These are phyloP conservation scores for Sesia bembeciformis DNA, from an alignment of 2,888 invertebrate genomes.

Conservation along the genomic window DNA sequence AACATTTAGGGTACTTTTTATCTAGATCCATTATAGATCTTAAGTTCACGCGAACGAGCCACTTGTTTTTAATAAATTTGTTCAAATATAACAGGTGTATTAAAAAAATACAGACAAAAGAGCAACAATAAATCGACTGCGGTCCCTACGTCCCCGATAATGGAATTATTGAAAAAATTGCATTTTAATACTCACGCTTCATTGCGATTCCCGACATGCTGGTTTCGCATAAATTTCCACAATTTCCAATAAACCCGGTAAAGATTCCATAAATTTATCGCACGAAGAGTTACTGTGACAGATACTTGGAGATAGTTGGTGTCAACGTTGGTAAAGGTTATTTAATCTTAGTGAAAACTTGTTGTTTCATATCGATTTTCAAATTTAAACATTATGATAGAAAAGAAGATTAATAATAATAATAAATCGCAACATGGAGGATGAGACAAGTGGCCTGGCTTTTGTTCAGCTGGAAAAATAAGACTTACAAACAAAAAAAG, in stretches of 20 bases:
- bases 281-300: slow-evolving; percentile 10
- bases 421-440: no score
- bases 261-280: slow-evolving; percentile 28
- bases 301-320: background rate
- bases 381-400: no score
- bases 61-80: background rate
- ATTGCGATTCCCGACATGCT: slow-evolving; percentile 31
- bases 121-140: background rate
- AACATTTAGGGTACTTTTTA: no score
- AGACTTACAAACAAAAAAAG: no score
- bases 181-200: slow-evolving; percentile 29
- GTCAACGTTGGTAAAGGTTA: background rate
- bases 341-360: no score
- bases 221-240: slow-evolving; percentile 19
- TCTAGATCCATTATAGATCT: no score
- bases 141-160: slow-evolving; percentile 1
- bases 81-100: background rate
- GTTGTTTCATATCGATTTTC: no score
- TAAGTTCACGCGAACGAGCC: no score
- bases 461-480: no score
- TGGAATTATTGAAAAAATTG: slow-evolving; percentile 7
- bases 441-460: no score
- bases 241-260: slow-evolving; percentile 28
- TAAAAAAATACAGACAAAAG: background rate
- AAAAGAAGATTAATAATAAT: no score